phyloP scores from a whole-genome alignment of 2,113 vertebrate species.

The Hippocampus mohnikei region DNA sequence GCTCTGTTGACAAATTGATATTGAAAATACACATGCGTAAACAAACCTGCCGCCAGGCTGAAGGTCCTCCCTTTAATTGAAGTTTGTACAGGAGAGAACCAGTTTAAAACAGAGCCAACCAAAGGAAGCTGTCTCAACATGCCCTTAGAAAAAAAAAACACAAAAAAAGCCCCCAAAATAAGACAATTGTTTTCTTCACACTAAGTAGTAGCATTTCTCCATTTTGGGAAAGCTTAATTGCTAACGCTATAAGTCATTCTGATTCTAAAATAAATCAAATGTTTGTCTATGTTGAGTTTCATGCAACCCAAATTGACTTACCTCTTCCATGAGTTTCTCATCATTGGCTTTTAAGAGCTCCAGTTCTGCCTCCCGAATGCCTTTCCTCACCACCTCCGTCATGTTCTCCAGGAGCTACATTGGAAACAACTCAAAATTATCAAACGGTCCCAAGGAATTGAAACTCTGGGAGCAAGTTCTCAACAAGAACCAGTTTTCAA shows the following conservation, averaged over 20 bases:
- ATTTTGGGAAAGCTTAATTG: not conserved
- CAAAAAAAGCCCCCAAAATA: no score
- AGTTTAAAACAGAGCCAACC: conserved; percentile 91
- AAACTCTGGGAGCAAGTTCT: no score
- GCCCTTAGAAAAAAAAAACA: conserved; percentile 70
- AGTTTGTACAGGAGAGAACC: conserved; percentile 90
- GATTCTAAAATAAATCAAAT: no score
- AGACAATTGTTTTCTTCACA: not conserved
- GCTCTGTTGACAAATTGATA: no score
- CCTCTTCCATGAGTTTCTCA: conserved; percentile 92
- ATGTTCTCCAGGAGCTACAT: conserved; percentile 92
- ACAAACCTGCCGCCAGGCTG: conserved; percentile 87
- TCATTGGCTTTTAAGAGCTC: conserved; percentile 89
- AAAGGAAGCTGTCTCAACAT: conserved; percentile 91
- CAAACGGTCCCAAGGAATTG: no score
- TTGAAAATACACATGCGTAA: not conserved
- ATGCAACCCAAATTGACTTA: conserved; percentile 47
- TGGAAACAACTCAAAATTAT: conserved; percentile 8
- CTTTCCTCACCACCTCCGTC: conserved; percentile 94
- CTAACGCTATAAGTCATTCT: not conserved
- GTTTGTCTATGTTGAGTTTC: not conserved
- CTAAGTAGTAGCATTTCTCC: not conserved
- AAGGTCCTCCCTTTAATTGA: conserved; percentile 88
- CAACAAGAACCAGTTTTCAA: no score
- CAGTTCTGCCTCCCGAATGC: conserved; percentile 89